A percentile compares a stretch with the other conserved stretches of the same genome.
phyloP scores from a whole-genome alignment of 2,113 vertebrate genomes.

The Plotosus lineatus region DNA sequence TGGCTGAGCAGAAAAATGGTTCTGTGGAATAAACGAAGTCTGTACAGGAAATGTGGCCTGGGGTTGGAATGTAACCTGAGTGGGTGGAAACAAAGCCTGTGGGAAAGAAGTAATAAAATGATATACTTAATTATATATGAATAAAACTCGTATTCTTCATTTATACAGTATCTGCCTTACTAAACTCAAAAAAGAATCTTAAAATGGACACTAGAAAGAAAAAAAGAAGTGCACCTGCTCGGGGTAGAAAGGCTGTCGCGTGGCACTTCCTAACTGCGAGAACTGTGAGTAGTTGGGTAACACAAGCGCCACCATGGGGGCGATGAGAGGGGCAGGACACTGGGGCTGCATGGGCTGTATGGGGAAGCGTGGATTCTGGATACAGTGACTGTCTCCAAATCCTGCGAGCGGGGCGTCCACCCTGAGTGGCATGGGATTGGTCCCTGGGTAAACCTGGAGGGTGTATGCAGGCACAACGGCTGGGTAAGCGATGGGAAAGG shows the following conservation, averaged over 20 bases:
- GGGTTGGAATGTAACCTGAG: slow-evolving; percentile 47
- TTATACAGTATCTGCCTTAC: not conserved
- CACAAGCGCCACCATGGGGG: slow-evolving; percentile 83
- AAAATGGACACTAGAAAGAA: not conserved
- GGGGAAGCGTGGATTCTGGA: slow-evolving; percentile 63
- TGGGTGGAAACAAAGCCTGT: slow-evolving; percentile 55
- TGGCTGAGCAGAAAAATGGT: slow-evolving; percentile 58
- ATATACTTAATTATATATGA: not conserved
- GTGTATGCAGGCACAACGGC: slow-evolving; percentile 79
- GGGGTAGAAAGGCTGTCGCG: slow-evolving; percentile 66
- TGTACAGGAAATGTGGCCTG: slow-evolving; percentile 53
- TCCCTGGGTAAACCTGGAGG: slow-evolving; percentile 79
- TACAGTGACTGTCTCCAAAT: slow-evolving; percentile 66
- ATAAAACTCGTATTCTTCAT: not conserved
- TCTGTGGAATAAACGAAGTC: slow-evolving; percentile 59
- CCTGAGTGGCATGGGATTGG: slow-evolving; percentile 41
- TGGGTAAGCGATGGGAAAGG: slow-evolving; percentile 79
- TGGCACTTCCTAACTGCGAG: slow-evolving; percentile 65
- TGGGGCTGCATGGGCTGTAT: slow-evolving; percentile 67
- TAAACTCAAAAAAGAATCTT: not conserved
- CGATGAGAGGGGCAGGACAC: slow-evolving; percentile 73
- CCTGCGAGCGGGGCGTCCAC: slow-evolving; percentile 60
- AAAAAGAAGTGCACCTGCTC: slow-evolving; percentile 59
- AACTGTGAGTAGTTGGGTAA: slow-evolving; percentile 83
- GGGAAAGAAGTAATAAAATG: slow-evolving; percentile 40